Conservation (phyloP, 2,888 invertebrate species). For the Drosophila melanosoma region DNA sequence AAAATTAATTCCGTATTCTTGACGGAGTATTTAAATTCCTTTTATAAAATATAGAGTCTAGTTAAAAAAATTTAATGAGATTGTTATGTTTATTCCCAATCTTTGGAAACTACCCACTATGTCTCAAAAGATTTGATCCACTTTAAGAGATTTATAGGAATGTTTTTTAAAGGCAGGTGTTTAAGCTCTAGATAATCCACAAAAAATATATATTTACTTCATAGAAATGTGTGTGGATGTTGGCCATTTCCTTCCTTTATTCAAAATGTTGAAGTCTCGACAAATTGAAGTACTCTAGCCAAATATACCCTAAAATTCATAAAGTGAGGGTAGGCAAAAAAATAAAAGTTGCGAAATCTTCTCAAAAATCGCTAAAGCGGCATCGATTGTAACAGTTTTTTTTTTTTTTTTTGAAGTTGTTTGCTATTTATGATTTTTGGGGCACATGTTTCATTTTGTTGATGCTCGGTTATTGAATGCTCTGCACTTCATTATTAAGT, state of each 20-base stretch:
- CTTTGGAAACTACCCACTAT: background rate
- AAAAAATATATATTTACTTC: background rate
- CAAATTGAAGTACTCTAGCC: no score
- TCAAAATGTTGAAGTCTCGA: background rate
- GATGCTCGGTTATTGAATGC: conserved; percentile 55
- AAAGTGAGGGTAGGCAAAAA: background rate
- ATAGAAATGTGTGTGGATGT: background rate
- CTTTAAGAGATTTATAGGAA: no score
- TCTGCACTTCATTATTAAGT: conserved; percentile 45
- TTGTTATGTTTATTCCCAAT: no score
- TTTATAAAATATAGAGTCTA: background rate
- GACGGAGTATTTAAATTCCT: background rate
- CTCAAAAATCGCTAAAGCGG: conserved; percentile 55
- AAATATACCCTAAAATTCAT: conserved; percentile 1
- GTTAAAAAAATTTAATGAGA: no score
- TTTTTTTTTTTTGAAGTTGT: conserved; percentile 17
- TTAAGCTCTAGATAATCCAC: background rate
- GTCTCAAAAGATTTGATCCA: no score
- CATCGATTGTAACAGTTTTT: conserved; percentile 24
- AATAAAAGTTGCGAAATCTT: conserved; percentile 41
- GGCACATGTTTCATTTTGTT: conserved; percentile 11
- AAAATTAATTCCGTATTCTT: background rate
- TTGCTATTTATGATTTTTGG: conserved; percentile 45
- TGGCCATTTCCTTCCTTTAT: background rate
- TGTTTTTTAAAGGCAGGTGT: background rate